Evolutionary conservation across 1,140 invertebrate species (phyloP).

Genomic region (Formica exsecta): DNA sequence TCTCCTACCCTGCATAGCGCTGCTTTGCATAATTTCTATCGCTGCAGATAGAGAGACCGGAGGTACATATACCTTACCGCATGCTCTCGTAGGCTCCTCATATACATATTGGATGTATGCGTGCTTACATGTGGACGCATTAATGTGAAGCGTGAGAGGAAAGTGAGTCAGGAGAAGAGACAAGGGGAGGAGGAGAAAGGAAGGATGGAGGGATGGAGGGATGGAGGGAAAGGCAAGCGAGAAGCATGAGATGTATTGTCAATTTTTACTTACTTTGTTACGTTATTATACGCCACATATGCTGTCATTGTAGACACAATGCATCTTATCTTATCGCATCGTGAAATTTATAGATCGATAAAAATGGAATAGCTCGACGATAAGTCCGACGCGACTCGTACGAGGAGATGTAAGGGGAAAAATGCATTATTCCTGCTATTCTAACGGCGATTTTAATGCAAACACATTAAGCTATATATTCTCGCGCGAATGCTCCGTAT

Average conservation of each 20-base stretch:
- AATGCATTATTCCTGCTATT: neutral
- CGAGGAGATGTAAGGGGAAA: neutral
- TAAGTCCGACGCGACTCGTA: conserved; percentile 36
- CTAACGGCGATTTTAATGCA: neutral
- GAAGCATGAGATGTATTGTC: conserved; percentile 13
- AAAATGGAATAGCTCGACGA: conserved; percentile 39
- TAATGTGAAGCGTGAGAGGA: conserved; percentile 45
- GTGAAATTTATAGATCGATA: conserved; percentile 53
- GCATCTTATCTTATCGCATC: neutral
- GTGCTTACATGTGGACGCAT: conserved; percentile 46
- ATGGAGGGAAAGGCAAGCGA: neutral
- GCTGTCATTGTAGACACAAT: neutral
- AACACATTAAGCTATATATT: neutral
- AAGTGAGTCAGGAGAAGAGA: conserved; percentile 12
- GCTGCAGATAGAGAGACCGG: conserved; percentile 71
- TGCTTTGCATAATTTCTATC: conserved; percentile 79
- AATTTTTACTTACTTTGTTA: conserved; percentile 58
- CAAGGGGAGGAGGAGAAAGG: no score
- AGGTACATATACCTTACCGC: conserved; percentile 60
- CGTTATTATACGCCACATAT: neutral
- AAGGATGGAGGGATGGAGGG: neutral
- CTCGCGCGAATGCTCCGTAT: neutral
- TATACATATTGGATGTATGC: conserved; percentile 64
- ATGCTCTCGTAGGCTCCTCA: conserved; percentile 62
- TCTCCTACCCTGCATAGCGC: conserved; percentile 57